Conservation (phyloP, 2,888 invertebrate genomes). For the Ormia ochracea region DNA sequence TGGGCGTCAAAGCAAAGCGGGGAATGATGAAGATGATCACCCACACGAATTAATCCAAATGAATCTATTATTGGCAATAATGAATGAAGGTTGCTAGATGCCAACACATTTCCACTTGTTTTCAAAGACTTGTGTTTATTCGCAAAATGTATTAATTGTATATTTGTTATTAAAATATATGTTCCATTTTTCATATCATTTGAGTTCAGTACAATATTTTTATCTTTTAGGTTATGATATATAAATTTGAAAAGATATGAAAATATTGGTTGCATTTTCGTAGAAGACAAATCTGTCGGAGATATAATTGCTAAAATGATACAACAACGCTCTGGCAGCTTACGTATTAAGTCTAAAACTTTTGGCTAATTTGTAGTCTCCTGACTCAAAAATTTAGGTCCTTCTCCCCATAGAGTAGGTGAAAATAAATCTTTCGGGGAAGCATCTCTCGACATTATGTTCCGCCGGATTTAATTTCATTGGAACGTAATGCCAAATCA, state of each 20-base stretch:
- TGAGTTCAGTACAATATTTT: too few species aligned
- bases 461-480: conserved; percentile 24
- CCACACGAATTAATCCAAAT: conserved; percentile 37
- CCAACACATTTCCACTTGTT: too few species aligned
- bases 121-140: too few species aligned
- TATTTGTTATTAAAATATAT: too few species aligned
- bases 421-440: conserved; percentile 30
- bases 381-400: not conserved
- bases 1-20: not conserved
- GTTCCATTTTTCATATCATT: too few species aligned
- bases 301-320: not conserved
- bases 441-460: not conserved
- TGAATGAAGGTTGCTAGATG: too few species aligned
- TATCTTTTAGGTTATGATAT: too few species aligned
- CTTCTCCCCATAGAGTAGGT: conserved; percentile 25
- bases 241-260: too few species aligned
- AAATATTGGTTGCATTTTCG: too few species aligned
- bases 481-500: conserved; percentile 51
- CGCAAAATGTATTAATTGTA: too few species aligned
- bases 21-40: conserved; percentile 16
- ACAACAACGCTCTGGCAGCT: conserved; percentile 47
- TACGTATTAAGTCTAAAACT: conserved; percentile 9
- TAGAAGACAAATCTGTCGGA: too few species aligned
- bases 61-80: too few species aligned
- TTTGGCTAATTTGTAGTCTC: conserved; percentile 15